Evolutionary conservation across 2,888 invertebrate species (phyloP), one percentile per base, ranked within the genome.

Genomic region (Synanthedon formicaeformis): DNA sequence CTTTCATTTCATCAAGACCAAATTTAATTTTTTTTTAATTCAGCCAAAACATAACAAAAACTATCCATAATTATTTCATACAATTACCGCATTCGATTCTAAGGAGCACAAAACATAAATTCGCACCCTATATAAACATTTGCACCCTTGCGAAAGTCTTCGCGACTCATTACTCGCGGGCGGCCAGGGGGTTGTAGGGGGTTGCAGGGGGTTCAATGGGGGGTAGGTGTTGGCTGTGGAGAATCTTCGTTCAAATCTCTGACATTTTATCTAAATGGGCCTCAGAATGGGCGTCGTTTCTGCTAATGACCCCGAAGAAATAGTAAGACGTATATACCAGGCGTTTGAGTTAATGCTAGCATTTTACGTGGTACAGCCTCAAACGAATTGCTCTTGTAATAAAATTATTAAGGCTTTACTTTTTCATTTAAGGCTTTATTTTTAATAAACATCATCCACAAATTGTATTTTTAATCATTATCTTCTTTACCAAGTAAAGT

Each of bases 221-320:
- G 27, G 34, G 34, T 34, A 34, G 34, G 34, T 34, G 34, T 34
- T 34, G 59, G 56, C 34, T 6, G 34, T 58, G 56, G 62, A 68
- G 75, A 75, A 79, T 78, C 82, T 82, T 81, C 77, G 81, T 82
- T 82, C 81, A 85, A 86, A 87, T 87, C 86, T 87, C 77, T 80
- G 84, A 82, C 86, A 79, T 87, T 87, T 86, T 86, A 87, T 87
- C 86, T 87, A 85, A 87, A 87, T 86, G 86, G 86, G 84, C 81
- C 78, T 74, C 78, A 78, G 72, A 84, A 86, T 85, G 83, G 81
- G 78, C 72, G 78, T 76, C 82, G 78, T 82, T 78, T 77, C 71
- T 74, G 69, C 82, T 87, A 87, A 87, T 87, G 86, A 83, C 82
- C 81, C 72, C 73, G 78, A 83, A 87, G 86, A 87, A 85, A 81